Base-by-base conservation (phyloP, 2,888 invertebrate species). In the Chromoteleia sp. region DNA sequence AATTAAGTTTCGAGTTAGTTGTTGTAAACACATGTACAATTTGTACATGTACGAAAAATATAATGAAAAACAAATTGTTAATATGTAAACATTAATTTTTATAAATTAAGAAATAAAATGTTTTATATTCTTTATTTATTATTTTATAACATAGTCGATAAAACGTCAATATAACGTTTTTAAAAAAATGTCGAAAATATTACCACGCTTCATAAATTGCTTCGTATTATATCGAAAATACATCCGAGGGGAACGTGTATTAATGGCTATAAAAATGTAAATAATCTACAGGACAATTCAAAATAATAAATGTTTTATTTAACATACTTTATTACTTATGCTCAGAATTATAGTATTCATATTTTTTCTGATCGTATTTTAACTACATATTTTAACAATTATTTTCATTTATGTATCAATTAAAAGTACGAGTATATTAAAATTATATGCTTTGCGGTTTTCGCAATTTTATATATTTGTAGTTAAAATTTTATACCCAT, bases 251-350 rank as follows among this genome's bases (percentile, higher is more conserved):
- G 59, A 59, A 10, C 15, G 29, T 36, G 7, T n/a, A 59, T 59
- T 43, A 25, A 59, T 59, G 43, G 21, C 33, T 19, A 54, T 54
- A 36, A 54, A 33, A 54, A 54, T 54, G 54, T 36, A 54, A 54
- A 54, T 54, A 54, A 17, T 19, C 12, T 7, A 54, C 17, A 14
- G 17, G 17, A 29, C 0, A 30, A 10, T 29, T 7, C 7, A 52
- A 8, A 29, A 52, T 52, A 15, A 48, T 12, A 52, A 52, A 2
- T 12, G 14, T 2, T 5, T 10, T 12, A 50, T 50, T 50, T 50
- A 25, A 25, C 48, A 50, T 50, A 50, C 25, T 12, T 25, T n/a
- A 25, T 50, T 50, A 19, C 10, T 19, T 45, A 19, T 10, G 19
- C 5, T 19, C 7, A 45, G 1, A 14, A 3, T 14, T 8, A 45